Base-by-base conservation (phyloP, 2,888 invertebrate genomes). In the Phengaris alcon region DNA sequence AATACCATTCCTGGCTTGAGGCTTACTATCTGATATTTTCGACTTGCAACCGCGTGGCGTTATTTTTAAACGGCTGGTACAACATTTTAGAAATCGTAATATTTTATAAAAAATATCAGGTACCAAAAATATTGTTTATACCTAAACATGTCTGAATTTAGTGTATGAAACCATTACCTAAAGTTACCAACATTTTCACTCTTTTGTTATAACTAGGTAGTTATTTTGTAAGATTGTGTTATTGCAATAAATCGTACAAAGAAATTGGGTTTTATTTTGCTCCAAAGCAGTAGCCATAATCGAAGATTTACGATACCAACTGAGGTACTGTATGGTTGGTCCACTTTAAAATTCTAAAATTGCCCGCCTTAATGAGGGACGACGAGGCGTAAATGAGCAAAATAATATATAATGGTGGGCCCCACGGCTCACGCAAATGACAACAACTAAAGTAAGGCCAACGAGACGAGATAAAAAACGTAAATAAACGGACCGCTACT, bases 191-290 rank as follows among this genome's bases (percentile, higher is more conserved):
- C 85, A 87, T 87, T 88, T 82, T 87, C 87, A 85, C 83, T 85
- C 84, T 83, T 88, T 87, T 87, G 86, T 88, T 92, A 87, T 90
- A 88, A 87, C 87, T 86, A 85, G 35, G 35, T 35, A 35, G 85
- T 89, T 89, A 85, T 91, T 88, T 69, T 88, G 87, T 91, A 91
- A 92, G 91, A 92, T 88, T 91, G 90, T 91, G 89, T 92, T 91
- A 90, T 88, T 85, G 87, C 88, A 93, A 90, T 93, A 93, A 91
- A 93, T 87, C 86, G 89, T 92, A 93, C 90, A 90, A 90, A 87
- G 86, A 85, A 75, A 72, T 75, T 74, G 76, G 79, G 75, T 81
- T 78, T 81, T 76, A 77, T 75, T 82, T 77, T 70, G 10, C 4
- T 51, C 9, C 59, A 68, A 51, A 48, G 22, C 22, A 22, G 15